Percentiles rank a stretch among this genome's conserved stretches.
Evolutionary conservation across 2,888 invertebrate species (phyloP).

Genomic region (Mesodorylaimus sp.): DNA sequence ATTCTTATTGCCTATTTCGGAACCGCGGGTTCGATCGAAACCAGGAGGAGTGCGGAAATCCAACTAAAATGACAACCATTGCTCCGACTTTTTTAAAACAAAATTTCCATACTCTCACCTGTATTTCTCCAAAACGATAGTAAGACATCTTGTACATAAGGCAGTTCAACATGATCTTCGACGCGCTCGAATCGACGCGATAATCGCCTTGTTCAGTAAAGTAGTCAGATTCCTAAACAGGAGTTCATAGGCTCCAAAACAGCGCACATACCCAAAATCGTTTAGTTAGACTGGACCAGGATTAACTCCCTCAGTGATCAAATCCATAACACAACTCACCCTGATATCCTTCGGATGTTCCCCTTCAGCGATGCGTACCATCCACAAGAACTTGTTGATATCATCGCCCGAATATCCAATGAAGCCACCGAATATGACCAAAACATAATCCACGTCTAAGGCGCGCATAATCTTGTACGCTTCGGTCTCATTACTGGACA

Average conservation of each 20-base stretch:
- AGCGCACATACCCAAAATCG: too few relatives aligned
- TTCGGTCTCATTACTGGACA: slow-evolving; percentile 93
- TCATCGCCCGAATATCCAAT: slow-evolving; percentile 98
- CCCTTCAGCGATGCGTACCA: slow-evolving; percentile 99
- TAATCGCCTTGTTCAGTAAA: slow-evolving; percentile 93
- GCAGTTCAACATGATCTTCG: slow-evolving; percentile 80
- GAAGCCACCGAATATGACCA: slow-evolving; percentile 98
- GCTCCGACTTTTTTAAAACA: too few relatives aligned
- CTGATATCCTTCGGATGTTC: slow-evolving; percentile 97
- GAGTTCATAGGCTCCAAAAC: slow-evolving; percentile 4
- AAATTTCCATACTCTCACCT: slow-evolving; percentile 15
- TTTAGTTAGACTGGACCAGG: too few relatives aligned
- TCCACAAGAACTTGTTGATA: slow-evolving; percentile 99
- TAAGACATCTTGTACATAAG: slow-evolving; percentile 97
- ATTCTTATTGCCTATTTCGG: slow-evolving; percentile 84
- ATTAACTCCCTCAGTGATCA: too few relatives aligned
- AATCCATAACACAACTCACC: too few relatives aligned
- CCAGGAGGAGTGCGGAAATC: slow-evolving; percentile 67
- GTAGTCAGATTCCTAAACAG: slow-evolving; percentile 64
- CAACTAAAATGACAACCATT: too few relatives aligned
- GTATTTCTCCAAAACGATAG: slow-evolving; percentile 56
- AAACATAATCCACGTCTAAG: slow-evolving; percentile 88
- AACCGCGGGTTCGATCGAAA: slow-evolving; percentile 82
- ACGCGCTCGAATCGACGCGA: slow-evolving; percentile 79
- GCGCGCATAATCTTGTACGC: slow-evolving; percentile 94